A percentile compares a stretch with the other conserved stretches of the same genome.
phyloP scores from a whole-genome alignment of 2,888 invertebrate genomes.

The Drosophila neoperkinsi region DNA sequence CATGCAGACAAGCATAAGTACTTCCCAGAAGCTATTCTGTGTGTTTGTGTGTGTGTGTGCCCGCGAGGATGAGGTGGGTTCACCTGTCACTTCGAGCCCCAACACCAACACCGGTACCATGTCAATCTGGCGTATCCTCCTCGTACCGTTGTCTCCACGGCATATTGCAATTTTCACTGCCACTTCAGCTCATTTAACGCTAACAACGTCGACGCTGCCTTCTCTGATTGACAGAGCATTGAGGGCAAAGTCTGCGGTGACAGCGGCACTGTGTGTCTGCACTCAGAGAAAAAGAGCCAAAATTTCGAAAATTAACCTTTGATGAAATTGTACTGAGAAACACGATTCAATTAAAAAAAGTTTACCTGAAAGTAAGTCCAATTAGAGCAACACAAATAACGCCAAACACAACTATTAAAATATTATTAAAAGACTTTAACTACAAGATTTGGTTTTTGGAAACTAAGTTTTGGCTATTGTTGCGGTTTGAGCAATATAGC shows the following conservation, averaged over 20 bases:
- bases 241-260: slow-evolving; percentile 25
- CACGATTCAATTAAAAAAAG: not conserved
- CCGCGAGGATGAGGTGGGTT: not conserved
- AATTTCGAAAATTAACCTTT: not conserved
- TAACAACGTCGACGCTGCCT: slow-evolving; percentile 33
- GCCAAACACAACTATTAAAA: not conserved
- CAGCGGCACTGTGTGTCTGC: slow-evolving; percentile 3
- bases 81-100: not conserved
- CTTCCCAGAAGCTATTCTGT: not conserved
- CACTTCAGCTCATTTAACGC: slow-evolving; percentile 63
- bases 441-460: not conserved
- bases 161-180: slow-evolving; percentile 54
- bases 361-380: not conserved
- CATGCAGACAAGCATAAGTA: not conserved
- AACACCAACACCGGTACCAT: not conserved
- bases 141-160: not conserved
- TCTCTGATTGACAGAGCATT: slow-evolving; percentile 52
- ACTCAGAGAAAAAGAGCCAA: not conserved
- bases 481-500: too few species aligned
- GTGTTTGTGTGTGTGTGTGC: not conserved
- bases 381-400: too few species aligned
- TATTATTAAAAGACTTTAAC: not conserved
- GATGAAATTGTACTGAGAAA: not conserved
- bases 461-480: too few species aligned
- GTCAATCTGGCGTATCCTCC: not conserved